Evolutionary conservation across 2,888 invertebrate genomes (phyloP), one percentile per base, ranked within the genome.

Genomic region (Athalia rosae): DNA sequence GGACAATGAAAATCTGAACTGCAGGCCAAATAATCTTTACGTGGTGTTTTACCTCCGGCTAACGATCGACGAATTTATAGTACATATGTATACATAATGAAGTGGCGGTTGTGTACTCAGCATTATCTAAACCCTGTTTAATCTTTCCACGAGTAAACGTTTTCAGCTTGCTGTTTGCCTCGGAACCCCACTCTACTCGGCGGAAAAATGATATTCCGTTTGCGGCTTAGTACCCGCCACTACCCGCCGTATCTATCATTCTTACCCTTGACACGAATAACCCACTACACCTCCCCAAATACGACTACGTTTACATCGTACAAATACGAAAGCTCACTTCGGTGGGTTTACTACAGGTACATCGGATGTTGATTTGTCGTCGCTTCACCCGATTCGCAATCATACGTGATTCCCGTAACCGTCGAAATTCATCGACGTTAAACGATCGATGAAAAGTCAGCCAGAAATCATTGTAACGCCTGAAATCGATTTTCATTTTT

Each of bases 81-180:
- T n/a, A n/a, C n/a, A 79, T 66, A 69, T n/a, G 50, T 67, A 76
- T 79, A 79, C 79, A 83, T 83, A 79, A 81, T 79, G 61, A 73
- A 77, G 58, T 64, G 41, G 62, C 62, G 53, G 43, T 56, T 48
- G 53, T 81, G 77, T 76, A 76, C 47, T 48, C 67, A 47, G 62
- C 63, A 77, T 79, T 76, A 77, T 78, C 77, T 67, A 76, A 78
- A 77, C 78, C 53, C 58, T 28, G 73, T 78, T 81, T 53, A 82
- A 81, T 78, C 61, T 79, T 81, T 79, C 76, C 77, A 28, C 48
- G 41, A 41, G 73, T 58, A 77, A 81, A 79, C 64, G 61, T 61
- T 58, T 67, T 71, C 50, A 48, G 53, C 67, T 48, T 63, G 64
- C 41, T 56, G 76, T 76, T 53, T 47, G 56, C 56, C 78, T n/a